Evolutionary conservation across 2,797 vertebrate genomes (phyloP).

Genomic region (Poecilia picta): DNA sequence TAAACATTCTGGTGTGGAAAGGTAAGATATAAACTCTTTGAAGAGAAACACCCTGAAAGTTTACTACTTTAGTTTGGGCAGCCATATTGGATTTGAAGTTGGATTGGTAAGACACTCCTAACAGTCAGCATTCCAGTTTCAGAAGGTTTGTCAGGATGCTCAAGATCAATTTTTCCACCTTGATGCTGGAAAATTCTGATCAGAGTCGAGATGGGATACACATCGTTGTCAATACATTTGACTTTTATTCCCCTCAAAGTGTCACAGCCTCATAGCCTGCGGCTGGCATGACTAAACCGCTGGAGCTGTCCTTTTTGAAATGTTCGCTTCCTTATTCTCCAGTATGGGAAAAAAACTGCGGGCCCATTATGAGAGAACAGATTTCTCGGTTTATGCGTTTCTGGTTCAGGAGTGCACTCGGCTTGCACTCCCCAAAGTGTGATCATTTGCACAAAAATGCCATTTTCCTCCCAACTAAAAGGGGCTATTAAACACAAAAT

Average conservation of each 20-base stretch:
- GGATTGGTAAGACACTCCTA: not conserved
- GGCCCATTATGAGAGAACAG: conserved; percentile 45
- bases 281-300: conserved; percentile 29
- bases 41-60: not conserved
- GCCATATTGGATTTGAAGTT: not conserved
- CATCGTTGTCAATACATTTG: not conserved
- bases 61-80: not conserved
- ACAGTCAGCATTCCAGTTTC: not conserved
- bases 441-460: conserved; percentile 15
- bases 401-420: conserved; percentile 33
- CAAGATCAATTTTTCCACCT: not conserved
- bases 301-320: conserved; percentile 28
- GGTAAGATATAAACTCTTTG: not conserved
- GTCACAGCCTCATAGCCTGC: conserved; percentile 27
- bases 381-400: conserved; percentile 38
- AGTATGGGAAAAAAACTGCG: conserved; percentile 29
- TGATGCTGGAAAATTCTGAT: not conserved
- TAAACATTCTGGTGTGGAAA: not conserved
- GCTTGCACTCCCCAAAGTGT: conserved; percentile 20
- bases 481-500: conserved; percentile 10
- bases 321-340: conserved; percentile 34
- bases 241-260: not conserved
- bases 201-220: not conserved
- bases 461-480: conserved; percentile 8
- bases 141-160: not conserved